Percentiles rank a stretch among this genome's conserved stretches.
phyloP scores from a whole-genome alignment of 2,797 vertebrate genomes.

The Danio kyathit region DNA sequence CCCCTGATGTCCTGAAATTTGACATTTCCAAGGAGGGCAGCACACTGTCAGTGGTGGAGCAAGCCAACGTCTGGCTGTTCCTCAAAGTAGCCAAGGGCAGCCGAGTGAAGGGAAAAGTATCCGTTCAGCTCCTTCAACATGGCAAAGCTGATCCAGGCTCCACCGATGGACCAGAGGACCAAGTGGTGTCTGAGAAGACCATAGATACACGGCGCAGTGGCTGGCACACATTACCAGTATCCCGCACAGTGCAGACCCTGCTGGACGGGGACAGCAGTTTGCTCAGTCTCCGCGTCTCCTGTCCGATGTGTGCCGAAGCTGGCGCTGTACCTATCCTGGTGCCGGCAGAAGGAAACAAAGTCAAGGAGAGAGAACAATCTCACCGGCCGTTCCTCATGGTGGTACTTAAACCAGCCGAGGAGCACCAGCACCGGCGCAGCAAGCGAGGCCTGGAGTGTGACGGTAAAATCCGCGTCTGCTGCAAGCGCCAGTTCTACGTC shows the following conservation, averaged over 20 bases:
- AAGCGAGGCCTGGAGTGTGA: slow-evolving; percentile 88
- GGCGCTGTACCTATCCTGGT: slow-evolving; percentile 82
- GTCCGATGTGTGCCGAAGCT: slow-evolving; percentile 83
- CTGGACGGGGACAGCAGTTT: slow-evolving; percentile 81
- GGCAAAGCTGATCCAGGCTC: slow-evolving; percentile 62
- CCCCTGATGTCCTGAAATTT: slow-evolving; percentile 84
- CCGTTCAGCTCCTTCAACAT: slow-evolving; percentile 82
- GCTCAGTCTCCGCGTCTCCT: slow-evolving; percentile 83
- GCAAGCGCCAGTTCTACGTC: slow-evolving; percentile 89
- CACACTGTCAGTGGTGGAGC: slow-evolving; percentile 82
- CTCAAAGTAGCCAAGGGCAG: slow-evolving; percentile 87
- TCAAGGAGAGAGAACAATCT: slow-evolving; percentile 84
- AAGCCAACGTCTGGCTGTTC: slow-evolving; percentile 89
- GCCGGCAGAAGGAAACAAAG: slow-evolving; percentile 70
- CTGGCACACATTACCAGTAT: slow-evolving; percentile 87
- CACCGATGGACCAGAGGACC: slow-evolving; percentile 74
- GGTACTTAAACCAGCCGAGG: slow-evolving; percentile 83
- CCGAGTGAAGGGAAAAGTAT: slow-evolving; percentile 84
- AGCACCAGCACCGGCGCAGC: slow-evolving; percentile 82
- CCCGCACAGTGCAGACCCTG: slow-evolving; percentile 82
- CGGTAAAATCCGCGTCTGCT: slow-evolving; percentile 87
- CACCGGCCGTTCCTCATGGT: slow-evolving; percentile 89
- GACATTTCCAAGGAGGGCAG: slow-evolving; percentile 89
- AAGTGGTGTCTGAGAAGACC: slow-evolving; percentile 83
- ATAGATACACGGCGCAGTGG: slow-evolving; percentile 87